Base-by-base conservation (phyloP, 2,888 invertebrate genomes). In the Pristionchus japonicus region DNA sequence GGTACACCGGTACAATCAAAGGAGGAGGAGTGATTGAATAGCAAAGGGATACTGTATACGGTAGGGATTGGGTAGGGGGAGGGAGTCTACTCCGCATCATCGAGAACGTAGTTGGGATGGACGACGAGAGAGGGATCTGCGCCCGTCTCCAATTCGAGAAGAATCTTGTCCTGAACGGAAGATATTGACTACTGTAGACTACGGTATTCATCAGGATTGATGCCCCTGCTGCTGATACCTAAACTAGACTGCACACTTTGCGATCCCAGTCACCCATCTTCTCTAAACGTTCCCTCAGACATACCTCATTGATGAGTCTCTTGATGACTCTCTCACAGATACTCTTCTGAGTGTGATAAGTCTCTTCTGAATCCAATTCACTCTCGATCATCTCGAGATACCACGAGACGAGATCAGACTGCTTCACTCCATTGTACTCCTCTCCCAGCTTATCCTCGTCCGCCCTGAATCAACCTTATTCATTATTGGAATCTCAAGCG, bases 281-380 rank as follows among this genome's bases (percentile, higher is more conserved):
- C n/a, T n/a, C n/a, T n/a, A n/a, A n/a, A n/a, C n/a, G n/a, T n/a
- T n/a, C n/a, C n/a, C n/a, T n/a, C n/a, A n/a, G n/a, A n/a, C 89
- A 87, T 61, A 91, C 92, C 49, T 90, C 90, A 77, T 91, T 97
- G 94, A 97, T 97, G 40, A 98, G 96, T 88, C 98, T 96, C 94
- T 98, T 97, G 88, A 99, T 96, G 88, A 99, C 97, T 95, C 98
- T 98, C 95, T 98, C 98, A 40, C 98, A 96, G 40, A 99, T 95
- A 23, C 96, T 96, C 95, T 98, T 98, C 94, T 97, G 96, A 93
- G 97, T 97, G 0, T 98, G 95, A 57, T 98, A 95, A 93, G 99
- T 98, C 84, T 93, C 92, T 88, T 93, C 93, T 3, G 91, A 88
- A 47, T 91, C 91, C 34, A 97, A 97, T 94, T 99, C 98, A 0